Evolutionary conservation across 2,797 vertebrate species (phyloP).

Genomic region (Coregonus sp.): DNA sequence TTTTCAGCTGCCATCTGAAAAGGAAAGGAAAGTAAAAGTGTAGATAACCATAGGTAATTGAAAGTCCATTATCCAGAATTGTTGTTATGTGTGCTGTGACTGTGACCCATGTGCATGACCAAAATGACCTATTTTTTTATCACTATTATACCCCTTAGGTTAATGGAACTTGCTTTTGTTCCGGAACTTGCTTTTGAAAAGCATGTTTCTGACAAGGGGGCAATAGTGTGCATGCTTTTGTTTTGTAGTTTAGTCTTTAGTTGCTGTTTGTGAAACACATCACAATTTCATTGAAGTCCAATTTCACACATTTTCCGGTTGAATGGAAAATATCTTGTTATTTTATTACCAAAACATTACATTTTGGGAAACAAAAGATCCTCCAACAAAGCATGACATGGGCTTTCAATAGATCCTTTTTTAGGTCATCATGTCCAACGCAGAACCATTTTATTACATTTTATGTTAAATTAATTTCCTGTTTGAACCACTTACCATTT

Average conservation of each 20-base stretch:
- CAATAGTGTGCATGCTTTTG: not conserved
- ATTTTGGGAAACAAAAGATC: not conserved
- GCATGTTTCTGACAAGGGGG: not conserved
- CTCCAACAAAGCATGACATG: not conserved
- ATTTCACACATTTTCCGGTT: not conserved
- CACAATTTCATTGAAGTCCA: not conserved
- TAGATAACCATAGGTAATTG: not conserved
- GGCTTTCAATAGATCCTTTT: not conserved
- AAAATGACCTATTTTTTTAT: not conserved
- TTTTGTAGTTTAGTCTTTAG: not conserved
- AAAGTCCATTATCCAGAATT: not conserved
- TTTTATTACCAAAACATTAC: not conserved
- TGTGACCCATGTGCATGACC: not conserved
- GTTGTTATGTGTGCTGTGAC: not conserved
- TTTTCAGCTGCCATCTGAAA: not conserved
- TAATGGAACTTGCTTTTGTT: not conserved
- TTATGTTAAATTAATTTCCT: not conserved
- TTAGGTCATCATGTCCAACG: not conserved
- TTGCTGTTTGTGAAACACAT: not conserved
- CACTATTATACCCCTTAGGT: not conserved
- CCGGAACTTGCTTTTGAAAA: not conserved
- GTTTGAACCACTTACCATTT: not conserved
- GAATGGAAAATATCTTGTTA: not conserved
- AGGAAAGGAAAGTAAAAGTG: not conserved
- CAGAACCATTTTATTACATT: not conserved